These are phyloP conservation scores for Hapalemur alaotrensis DNA, from an alignment of 2,797 vertebrate species.

Conservation along the genomic window DNA sequence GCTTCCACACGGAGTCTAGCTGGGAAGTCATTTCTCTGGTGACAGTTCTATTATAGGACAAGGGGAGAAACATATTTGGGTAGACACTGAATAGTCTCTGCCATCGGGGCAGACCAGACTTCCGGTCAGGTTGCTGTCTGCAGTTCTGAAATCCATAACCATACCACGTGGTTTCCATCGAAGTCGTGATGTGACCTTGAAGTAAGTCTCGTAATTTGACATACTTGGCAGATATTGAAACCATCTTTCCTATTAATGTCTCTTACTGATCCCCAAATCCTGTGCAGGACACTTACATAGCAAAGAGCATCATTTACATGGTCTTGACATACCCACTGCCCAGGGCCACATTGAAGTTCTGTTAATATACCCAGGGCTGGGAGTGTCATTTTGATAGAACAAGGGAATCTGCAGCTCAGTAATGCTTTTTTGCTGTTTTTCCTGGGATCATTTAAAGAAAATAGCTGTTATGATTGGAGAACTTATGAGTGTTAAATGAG, in stretches of 20 bases:
- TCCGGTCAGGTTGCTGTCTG: background rate
- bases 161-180: background rate
- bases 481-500: background rate
- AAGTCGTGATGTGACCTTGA: background rate
- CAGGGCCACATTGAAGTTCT: background rate
- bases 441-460: background rate
- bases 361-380: background rate
- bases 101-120: background rate
- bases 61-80: background rate
- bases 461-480: background rate
- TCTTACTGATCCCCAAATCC: background rate
- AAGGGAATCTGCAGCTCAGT: background rate
- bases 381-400: background rate
- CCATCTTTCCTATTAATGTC: background rate
- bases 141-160: background rate
- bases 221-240: background rate
- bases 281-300: background rate
- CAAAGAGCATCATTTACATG: background rate
- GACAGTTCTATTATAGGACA: background rate
- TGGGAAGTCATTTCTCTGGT: background rate
- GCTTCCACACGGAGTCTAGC: background rate
- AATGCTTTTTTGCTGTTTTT: background rate
- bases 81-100: background rate
- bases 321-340: background rate
- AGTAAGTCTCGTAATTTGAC: background rate